Evolutionary conservation across 2,113 vertebrate genomes (phyloP), one percentile per base, ranked within the genome.

Genomic region (Catharus minimus): DNA sequence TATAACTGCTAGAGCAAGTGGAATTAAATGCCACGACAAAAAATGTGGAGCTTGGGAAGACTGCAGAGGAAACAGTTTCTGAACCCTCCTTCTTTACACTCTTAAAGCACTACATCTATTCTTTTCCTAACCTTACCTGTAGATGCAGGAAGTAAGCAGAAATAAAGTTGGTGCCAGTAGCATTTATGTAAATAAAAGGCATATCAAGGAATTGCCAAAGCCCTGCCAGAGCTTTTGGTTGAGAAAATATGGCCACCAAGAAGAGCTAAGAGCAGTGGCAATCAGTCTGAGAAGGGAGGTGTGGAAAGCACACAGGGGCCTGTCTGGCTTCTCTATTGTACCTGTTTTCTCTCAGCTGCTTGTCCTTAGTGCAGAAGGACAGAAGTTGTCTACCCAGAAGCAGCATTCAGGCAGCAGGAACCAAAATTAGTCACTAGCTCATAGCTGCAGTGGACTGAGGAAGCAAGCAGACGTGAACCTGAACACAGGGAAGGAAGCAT

Each of bases 391-490:
- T 26, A 22, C 20, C 23, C 14, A 67, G 27, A 66, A 56, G 18
- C 27, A 39, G 24, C 4, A 3, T 10, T 27, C 28, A 10, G 72
- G 46, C 67, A 82, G 46, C 0, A 74, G 36, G 60, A 41, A 65
- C 27, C 41, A 49, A 30, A 52, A 28, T 2, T 3, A 21, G 28
- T 43, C 26, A 39, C 22, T 9, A 64, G 9, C 27, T 60, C 44
- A 27, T 0, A 18, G 49, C 27, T 61, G 53, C 69, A 28, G 15
- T 0, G 0, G 3, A 13, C 21, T 26, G 22, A 39, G 39, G 39
- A 78, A 55, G 11, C 33, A 84, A 68, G 30, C 13, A 61, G 64
- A 38, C 6, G 2, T 26, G 32, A 69, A 32, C 60, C 14, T 28
- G 17, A 83, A 36, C 26, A 50, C 0, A 33, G 26, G 60, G 32